Conservation (phyloP, 1,140 invertebrate genomes). For the Drosophila sturtevanti region DNA sequence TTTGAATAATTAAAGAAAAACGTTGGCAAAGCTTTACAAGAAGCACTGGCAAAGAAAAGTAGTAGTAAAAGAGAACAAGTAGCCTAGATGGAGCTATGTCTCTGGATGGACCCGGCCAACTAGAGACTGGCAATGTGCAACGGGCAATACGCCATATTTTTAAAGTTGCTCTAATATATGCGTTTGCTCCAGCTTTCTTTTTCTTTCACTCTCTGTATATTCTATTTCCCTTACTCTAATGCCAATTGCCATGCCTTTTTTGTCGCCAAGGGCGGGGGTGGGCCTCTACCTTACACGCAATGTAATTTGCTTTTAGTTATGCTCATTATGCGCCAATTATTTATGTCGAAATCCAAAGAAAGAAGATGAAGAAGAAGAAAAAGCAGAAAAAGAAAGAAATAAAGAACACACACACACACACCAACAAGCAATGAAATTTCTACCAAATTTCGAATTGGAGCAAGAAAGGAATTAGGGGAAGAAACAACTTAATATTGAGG, state of each 20-base stretch:
- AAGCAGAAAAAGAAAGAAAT: background rate
- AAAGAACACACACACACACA: conserved; percentile 1
- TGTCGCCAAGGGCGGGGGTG: conserved; percentile 43
- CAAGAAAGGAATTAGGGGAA: conserved; percentile 9
- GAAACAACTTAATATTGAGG: conserved; percentile 11
- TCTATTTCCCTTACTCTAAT: background rate
- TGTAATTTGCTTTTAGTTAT: conserved; percentile 74
- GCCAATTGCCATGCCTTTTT: conserved; percentile 15
- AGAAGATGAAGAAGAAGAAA: conserved; percentile 15
- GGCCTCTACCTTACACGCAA: conserved; percentile 46
- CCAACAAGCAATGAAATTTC: background rate
- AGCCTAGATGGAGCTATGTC: background rate
- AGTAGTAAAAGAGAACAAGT: conserved; percentile 32
- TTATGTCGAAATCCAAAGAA: conserved; percentile 54
- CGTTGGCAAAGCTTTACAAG: conserved; percentile 65
- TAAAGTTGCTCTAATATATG: conserved; percentile 58
- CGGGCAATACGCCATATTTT: conserved; percentile 61
- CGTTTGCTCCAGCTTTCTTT: conserved; percentile 4
- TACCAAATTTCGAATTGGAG: conserved; percentile 54
- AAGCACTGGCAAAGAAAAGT: conserved; percentile 39
- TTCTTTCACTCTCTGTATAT: background rate
- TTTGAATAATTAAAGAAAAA: conserved; percentile 81
- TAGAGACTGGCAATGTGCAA: conserved; percentile 9
- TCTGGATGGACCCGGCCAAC: background rate
- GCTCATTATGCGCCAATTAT: conserved; percentile 78